Evolutionary conservation across 2,888 invertebrate genomes (phyloP).

Genomic region (Xestia xanthographa): DNA sequence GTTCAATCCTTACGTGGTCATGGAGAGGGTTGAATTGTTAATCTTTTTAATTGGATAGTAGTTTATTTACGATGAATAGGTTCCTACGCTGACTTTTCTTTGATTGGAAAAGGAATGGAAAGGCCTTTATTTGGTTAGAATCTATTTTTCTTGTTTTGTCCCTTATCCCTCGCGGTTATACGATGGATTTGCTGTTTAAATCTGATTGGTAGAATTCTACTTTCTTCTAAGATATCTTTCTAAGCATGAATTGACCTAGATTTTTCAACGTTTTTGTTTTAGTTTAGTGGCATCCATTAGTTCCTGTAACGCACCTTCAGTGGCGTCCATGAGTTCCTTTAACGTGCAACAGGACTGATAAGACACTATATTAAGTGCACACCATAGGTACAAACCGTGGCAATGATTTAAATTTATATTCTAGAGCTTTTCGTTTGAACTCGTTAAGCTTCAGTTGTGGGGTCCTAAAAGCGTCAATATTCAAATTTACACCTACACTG

Average conservation of each 20-base stretch:
- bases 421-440: background rate
- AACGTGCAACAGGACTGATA: background rate
- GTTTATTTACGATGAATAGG: slow-evolving; percentile 30
- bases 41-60: slow-evolving; percentile 32
- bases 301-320: background rate
- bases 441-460: background rate
- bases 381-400: background rate
- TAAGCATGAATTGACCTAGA: background rate
- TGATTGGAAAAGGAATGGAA: slow-evolving; percentile 39
- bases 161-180: background rate
- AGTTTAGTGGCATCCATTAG: too few relatives aligned
- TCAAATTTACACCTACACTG: slow-evolving; percentile 1
- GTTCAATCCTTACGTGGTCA: slow-evolving; percentile 25
- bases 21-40: slow-evolving; percentile 18
- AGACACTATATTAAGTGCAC: background rate
- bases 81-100: slow-evolving; percentile 33
- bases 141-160: background rate
- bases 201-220: background rate
- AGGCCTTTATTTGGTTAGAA: slow-evolving; percentile 2
- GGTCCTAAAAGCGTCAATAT: background rate
- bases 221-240: too few relatives aligned
- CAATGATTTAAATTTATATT: background rate
- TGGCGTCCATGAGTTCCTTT: background rate
- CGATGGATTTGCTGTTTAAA: background rate
- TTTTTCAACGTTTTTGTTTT: background rate